Evolutionary conservation across 2,113 vertebrate species (phyloP).

Genomic region (Tretioscincus oriximinensis): DNA sequence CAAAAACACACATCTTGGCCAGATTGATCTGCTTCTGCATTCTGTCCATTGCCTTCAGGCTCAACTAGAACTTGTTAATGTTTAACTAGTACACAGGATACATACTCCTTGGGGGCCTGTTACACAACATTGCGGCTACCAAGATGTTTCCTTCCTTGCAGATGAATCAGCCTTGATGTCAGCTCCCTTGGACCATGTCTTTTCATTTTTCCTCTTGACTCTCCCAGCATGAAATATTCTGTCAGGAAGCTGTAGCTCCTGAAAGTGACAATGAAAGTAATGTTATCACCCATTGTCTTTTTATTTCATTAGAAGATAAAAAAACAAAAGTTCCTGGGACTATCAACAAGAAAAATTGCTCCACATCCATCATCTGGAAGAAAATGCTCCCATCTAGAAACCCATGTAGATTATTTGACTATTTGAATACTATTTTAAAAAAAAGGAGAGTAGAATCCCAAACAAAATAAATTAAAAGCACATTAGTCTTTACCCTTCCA

Average conservation of each 20-base stretch:
- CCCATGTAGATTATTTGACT: too few relatives aligned
- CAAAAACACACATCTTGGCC: not conserved
- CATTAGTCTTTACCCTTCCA: not conserved
- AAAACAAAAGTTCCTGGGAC: not conserved
- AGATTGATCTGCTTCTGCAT: conserved; percentile 18
- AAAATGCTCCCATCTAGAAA: not conserved
- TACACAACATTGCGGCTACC: conserved; percentile 51
- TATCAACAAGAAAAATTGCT: not conserved
- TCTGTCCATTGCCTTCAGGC: conserved; percentile 38
- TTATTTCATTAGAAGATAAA: rapidly evolving
- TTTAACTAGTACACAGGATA: conserved; percentile 63
- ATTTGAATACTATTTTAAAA: not conserved
- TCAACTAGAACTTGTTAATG: conserved; percentile 63
- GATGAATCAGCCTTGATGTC: conserved; percentile 40
- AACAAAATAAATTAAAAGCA: not conserved
- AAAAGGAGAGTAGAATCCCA: not conserved
- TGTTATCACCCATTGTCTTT: rapidly evolving
- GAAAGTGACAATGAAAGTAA: not conserved
- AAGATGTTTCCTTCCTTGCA: conserved; percentile 43
- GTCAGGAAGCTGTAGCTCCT: rapidly evolving
- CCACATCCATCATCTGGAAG: not conserved
- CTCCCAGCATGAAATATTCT: not conserved
- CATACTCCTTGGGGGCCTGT: conserved; percentile 47
- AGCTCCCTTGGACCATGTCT: conserved; percentile 3
- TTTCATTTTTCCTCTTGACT: not conserved